Base-by-base conservation (phyloP, 2,888 invertebrate species). In the Agrilus mali region DNA sequence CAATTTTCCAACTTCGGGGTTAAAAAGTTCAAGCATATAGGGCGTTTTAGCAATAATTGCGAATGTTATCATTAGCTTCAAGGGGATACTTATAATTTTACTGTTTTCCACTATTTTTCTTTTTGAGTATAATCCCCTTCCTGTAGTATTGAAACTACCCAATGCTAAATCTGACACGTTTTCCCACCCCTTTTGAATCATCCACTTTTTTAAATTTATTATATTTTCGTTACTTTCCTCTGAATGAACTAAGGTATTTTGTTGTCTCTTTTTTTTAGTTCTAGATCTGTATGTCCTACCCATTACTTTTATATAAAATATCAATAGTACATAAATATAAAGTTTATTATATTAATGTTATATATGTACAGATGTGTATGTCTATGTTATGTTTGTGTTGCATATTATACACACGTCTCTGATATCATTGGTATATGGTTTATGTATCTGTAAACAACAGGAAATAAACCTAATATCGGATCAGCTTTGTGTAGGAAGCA, bases 101-200 rank as follows among this genome's bases (percentile, higher is more conserved):
- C 81, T 78, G 40, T 77, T 77, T 17, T 69, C 56, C 7, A 57
- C 53, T 32, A 85, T 69, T 35, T 61, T 64, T 51, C 64, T 69
- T 54, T 72, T 75, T 0, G 84, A 77, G 55, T 77, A 71, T 17
- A 90, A 68, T 16, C 90, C 90, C 43, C 89, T 73, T 7, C 87
- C 88, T 5, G 86, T 86, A 8, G 67, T 59, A 20, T 68, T 50
- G 62, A 85, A 88, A 44, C 70, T 55, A 7, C 73, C 70, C n/a
- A 78, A 65, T 17, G 65, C 64, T 15, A 85, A 61, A 47, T 73
- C 70, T 13, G 71, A 70, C 36, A 72, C 68, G 50, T 78, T 73
- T 36, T 63, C 63, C 71, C 82, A 77, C 40, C 73, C 73, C 48
- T 64, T 57, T 20, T n/a, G 15, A 16, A 65, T 59, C 47, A 78